Evolutionary conservation across 2,888 invertebrate genomes (phyloP), one percentile per base, ranked within the genome.

Genomic region (Trachelus tabidus): DNA sequence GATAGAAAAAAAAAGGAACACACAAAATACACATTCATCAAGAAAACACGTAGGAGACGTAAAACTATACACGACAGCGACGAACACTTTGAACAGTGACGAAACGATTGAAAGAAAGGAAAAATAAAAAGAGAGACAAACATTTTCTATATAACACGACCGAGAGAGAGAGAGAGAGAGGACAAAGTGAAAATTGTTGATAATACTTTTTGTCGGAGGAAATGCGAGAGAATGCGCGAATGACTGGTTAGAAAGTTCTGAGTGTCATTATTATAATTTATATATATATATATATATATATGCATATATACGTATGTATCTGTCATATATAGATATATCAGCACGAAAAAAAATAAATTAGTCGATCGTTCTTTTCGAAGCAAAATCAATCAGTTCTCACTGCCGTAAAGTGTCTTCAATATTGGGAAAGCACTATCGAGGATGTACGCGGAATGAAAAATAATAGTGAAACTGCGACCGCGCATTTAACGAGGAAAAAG

Each of bases 331-430:
- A 56, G 9, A 56, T 56, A 23, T 56, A 23, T 56, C 23, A 23
- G 23, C 9, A 56, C 23, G 56, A 9, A 56, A 23, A 23, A 23
- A 23, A 6, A 56, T 9, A 23, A 23, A 23, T 15, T 56, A 23
- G 56, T 23, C 56, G 56, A 23, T 9, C 56, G 2, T 56, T 56
- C 56, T 23, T 56, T 23, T 56, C 23, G 9, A 56, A 2, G 23
- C 9, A 56, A 79, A 81, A 77, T 68, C 71, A 82, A 82, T 81
- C 81, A 83, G 83, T 77, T 77, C 76, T 81, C 83, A 83, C 82
- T 83, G 82, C 83, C 83, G 79, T 79, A 81, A 81, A 83, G 77
- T 82, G 82, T 82, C 82, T 82, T 81, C 81, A 81, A 79, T 31
- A 34, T 40, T 34, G 71, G 33, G n/a, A 76, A 73, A 30, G 71